Evolutionary conservation across 2,797 vertebrate species (phyloP).

Genomic region (Anas capensis): DNA sequence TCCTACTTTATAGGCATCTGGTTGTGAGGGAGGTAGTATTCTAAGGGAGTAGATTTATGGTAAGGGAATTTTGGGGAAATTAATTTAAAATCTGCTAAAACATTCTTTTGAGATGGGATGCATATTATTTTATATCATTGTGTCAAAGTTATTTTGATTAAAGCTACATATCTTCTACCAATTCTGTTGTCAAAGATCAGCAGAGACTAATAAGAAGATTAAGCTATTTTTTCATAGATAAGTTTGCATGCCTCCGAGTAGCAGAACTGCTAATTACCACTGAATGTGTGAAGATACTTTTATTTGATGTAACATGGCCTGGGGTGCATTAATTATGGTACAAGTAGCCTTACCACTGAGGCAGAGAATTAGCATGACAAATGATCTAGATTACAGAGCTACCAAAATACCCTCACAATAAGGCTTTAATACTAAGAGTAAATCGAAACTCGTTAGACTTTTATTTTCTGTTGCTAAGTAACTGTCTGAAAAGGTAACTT

Average conservation of each 20-base stretch:
- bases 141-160: not conserved
- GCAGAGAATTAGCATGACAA: constrained; percentile 67
- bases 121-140: not conserved
- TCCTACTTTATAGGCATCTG: not conserved
- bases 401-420: constrained; percentile 56
- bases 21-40: not conserved
- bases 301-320: constrained; percentile 67
- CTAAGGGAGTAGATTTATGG: not conserved
- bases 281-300: constrained; percentile 70
- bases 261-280: constrained; percentile 74
- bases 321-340: constrained; percentile 70
- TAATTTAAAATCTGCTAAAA: not conserved
- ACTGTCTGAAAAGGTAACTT: constrained; percentile 64
- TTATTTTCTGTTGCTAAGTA: constrained; percentile 71
- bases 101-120: not conserved
- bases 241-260: constrained; percentile 61
- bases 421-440: constrained; percentile 29
- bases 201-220: constrained; percentile 67
- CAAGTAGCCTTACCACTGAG: constrained; percentile 66
- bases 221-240: constrained; percentile 63
- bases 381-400: constrained; percentile 62
- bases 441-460: constrained; percentile 56
- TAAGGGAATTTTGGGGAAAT: not conserved
- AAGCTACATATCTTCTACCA: not conserved
- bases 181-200: constrained; percentile 56